A percentile compares a stretch with the other conserved stretches of the same genome.
These are phyloP conservation scores for Trematocara nigrifrons DNA, from an alignment of 2,113 vertebrate genomes.

Conservation along the genomic window DNA sequence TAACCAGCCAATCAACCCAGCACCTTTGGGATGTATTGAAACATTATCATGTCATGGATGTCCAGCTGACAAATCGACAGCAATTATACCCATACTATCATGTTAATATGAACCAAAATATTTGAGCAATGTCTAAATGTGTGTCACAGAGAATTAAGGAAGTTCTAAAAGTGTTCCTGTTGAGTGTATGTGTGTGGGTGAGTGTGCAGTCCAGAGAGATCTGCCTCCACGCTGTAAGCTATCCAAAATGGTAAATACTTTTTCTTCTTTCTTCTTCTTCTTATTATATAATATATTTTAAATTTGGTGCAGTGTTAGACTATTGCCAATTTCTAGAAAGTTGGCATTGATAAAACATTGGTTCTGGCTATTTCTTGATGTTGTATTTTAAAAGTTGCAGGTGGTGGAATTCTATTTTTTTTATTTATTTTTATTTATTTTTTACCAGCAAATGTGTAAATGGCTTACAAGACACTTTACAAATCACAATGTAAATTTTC, in stretches of 20 bases:
- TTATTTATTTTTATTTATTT: not conserved
- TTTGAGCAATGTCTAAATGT: not conserved
- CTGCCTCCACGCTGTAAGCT: not conserved
- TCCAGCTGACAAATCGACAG: not conserved
- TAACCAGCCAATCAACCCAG: not conserved
- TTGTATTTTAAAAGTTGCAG: not conserved
- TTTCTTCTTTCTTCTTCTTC: fast-evolving
- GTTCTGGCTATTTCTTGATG: not conserved
- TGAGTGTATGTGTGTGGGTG: not conserved
- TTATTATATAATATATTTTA: not conserved
- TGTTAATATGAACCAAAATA: not conserved
- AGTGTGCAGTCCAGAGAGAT: not conserved
- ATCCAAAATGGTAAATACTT: not conserved
- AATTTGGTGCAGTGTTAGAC: not conserved
- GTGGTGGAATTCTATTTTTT: no score
- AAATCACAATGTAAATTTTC: not conserved
- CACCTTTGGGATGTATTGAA: not conserved
- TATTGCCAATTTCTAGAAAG: not conserved
- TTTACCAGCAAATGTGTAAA: not conserved
- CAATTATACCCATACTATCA: not conserved
- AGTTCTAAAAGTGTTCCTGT: not conserved
- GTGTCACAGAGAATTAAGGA: not conserved
- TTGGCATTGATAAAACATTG: not conserved
- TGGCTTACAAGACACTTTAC: not conserved
- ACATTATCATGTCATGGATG: not conserved